Base-by-base conservation (phyloP, 1,140 invertebrate genomes). In the Drosophila lacertosa region DNA sequence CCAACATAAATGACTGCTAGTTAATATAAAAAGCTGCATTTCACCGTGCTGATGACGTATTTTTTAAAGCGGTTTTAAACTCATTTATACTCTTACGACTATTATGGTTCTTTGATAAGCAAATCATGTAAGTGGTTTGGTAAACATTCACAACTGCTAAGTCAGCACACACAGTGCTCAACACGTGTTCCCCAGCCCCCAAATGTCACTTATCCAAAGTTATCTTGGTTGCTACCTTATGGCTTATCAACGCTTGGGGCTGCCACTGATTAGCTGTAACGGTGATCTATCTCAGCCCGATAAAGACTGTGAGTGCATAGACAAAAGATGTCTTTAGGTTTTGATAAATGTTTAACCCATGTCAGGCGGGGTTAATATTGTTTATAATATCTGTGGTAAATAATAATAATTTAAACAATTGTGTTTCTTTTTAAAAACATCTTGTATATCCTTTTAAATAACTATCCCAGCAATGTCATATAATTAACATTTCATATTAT, bases 31-130 rank as follows among this genome's bases (percentile, higher is more conserved):
- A 32, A 53, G 9, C 15, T 32, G 40, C 18, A 78, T 74, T 79
- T 79, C 57, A 79, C 64, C 57, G 69, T 44, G 24, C 3, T 32
- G 37, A 69, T 78, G 70, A 69, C 76, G 70, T 74, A 59, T 33
- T 11, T 50, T 18, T 42, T 22, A 22, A n/a, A 42, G 3, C 18
- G 7, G 20, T 0, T 22, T 9, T 13, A 4, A 11, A 44, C 15
- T n/a, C 6, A 33, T 10, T 5, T 26, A 2, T 42, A 13, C 16
- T 50, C 1, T 40, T 16, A 26, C 16, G 11, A 2, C 0, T 24
- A 20, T 42, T n/a, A 1, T 57, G 4, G 7, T 40, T 16, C 11
- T 44, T 42, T 7, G 16, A 20, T 11, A 50, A 32, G 29, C 22
- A 18, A 39, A 64, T 64, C 42, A 20, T 48, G 11, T 22, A 40